Conservation (phyloP, 23 tunicate genomes). For the Diplosoma virens region DNA sequence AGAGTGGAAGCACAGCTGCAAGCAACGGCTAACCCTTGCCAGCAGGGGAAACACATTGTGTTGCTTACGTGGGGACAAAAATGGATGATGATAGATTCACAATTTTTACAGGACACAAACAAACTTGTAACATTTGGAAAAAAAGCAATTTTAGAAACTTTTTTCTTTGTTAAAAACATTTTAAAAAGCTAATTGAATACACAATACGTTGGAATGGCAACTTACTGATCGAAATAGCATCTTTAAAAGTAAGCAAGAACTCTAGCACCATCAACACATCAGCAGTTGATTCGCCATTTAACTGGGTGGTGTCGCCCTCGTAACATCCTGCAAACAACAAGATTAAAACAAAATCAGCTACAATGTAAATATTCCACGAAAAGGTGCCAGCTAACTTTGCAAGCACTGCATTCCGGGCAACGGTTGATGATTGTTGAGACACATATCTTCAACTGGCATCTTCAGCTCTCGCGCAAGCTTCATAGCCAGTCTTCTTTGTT, state of each 20-base stretch:
- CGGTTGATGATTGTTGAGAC: conserved; percentile 29
- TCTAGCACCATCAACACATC: conserved; percentile 85
- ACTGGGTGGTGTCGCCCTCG: conserved; percentile 6
- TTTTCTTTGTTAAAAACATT: no score
- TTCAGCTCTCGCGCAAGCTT: conserved; percentile 75
- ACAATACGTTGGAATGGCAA: background rate
- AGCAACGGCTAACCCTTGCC: no score
- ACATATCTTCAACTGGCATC: conserved; percentile 88
- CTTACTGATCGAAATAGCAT: conserved; percentile 60
- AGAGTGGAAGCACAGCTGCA: no score
- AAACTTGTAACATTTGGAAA: no score
- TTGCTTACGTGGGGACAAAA: no score
- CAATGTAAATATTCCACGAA: background rate
- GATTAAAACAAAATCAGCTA: background rate
- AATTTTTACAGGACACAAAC: no score
- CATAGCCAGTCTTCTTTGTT: conserved; percentile 72
- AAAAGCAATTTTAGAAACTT: no score
- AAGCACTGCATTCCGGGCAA: conserved; percentile 31
- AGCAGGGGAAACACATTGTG: no score
- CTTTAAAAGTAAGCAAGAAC: conserved; percentile 76
- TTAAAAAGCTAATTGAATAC: background rate
- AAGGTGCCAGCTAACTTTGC: conserved; percentile 17
- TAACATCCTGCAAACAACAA: background rate
- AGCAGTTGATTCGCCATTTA: conserved; percentile 75
- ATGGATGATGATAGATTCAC: no score